Evolutionary conservation across 2,888 invertebrate genomes (phyloP).

Genomic region (Euplagia quadripunctaria): DNA sequence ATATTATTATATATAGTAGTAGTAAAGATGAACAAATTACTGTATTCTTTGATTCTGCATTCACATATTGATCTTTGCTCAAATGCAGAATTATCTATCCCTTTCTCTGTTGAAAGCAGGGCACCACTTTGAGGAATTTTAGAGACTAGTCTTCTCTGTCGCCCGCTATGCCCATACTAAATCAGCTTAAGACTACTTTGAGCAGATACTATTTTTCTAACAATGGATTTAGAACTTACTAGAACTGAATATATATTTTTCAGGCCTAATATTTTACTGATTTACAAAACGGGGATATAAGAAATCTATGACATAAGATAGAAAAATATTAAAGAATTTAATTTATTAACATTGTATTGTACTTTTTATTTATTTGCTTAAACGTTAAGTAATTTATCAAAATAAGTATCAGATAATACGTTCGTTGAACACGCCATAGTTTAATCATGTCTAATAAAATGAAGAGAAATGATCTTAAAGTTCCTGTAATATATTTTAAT

Average conservation of each 20-base stretch:
- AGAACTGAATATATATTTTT: too few species aligned
- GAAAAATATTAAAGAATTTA: neutral
- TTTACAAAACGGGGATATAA: neutral
- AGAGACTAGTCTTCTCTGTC: neutral
- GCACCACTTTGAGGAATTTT: neutral
- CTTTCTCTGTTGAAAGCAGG: neutral
- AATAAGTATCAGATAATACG: neutral
- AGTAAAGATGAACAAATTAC: too few species aligned
- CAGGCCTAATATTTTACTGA: neutral
- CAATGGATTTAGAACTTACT: neutral
- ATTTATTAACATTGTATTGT: too few species aligned
- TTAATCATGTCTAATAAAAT: conserved; percentile 8
- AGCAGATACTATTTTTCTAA: neutral
- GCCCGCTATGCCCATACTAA: neutral
- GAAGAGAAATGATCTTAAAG: conserved; percentile 2
- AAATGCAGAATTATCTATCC: neutral
- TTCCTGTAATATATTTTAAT: conserved; percentile 22
- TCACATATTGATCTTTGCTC: neutral
- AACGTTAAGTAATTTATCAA: neutral
- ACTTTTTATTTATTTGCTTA: too few species aligned
- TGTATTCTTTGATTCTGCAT: neutral
- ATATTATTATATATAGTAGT: too few species aligned
- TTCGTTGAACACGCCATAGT: neutral
- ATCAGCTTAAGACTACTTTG: neutral
- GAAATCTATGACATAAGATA: neutral